A percentile compares a stretch with the other conserved stretches of the same genome.
phyloP scores from a whole-genome alignment of 2,113 vertebrate genomes.

The Ornithorhynchus anatinus region DNA sequence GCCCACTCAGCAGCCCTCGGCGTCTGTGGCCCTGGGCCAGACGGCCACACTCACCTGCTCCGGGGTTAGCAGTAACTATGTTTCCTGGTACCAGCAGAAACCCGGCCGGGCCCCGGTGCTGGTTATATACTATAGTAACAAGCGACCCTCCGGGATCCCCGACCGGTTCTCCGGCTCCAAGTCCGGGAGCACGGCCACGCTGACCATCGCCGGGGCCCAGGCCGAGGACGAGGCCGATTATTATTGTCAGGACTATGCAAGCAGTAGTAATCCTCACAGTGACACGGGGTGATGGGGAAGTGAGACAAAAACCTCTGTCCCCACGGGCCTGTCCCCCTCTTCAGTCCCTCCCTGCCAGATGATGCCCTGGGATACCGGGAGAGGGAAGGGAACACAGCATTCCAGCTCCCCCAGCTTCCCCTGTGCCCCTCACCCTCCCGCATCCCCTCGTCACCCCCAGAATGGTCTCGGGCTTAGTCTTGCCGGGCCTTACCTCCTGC shows the following conservation, averaged over 20 bases:
- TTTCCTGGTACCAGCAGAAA: neutral
- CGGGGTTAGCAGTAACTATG: accelerated
- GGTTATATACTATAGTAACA: accelerated
- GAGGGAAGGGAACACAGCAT: too few species aligned
- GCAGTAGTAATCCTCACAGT: neutral
- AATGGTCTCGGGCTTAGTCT: too few species aligned
- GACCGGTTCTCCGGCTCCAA: accelerated
- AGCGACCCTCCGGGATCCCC: neutral
- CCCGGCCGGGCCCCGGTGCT: neutral
- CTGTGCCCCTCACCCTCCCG: too few species aligned
- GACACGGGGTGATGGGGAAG: neutral
- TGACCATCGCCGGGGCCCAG: neutral
- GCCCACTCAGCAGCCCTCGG: accelerated
- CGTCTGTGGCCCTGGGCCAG: accelerated
- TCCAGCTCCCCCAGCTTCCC: too few species aligned
- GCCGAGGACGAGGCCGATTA: neutral
- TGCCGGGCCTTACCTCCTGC: too few species aligned
- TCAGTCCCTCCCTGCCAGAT: neutral
- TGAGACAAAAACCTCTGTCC: neutral
- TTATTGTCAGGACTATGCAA: neutral
- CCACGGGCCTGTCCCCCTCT: neutral
- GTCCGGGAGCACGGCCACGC: accelerated
- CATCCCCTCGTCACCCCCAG: too few species aligned
- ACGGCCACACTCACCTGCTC: neutral
- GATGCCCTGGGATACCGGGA: too few species aligned